Evolutionary conservation across 2,888 invertebrate genomes (phyloP), one percentile per base, ranked within the genome.

Genomic region (Mesoligia furuncula): DNA sequence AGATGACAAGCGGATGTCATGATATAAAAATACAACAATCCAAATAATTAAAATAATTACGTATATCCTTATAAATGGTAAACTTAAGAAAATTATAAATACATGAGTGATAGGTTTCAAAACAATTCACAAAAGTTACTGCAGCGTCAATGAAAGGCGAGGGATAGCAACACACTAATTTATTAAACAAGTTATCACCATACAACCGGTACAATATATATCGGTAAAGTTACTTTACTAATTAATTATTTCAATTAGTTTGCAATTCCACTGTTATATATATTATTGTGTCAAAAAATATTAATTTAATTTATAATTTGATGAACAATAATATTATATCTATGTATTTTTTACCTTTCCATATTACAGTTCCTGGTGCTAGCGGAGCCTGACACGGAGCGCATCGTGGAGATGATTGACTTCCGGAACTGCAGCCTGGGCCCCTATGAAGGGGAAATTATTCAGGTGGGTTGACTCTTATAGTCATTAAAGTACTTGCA

Each of bases 361-460:
- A 11, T n/a, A 20, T 66, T 36, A 8, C 91, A 96, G 96, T 95
- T 90, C 83, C 81, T 96, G 62, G 93, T 96, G 54, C 85, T 96
- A 9, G 93, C 92, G 0, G 95, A 96, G 0, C 90, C 92, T 2
- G 93, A 93, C 24, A 86, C 93, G 3, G 95, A 96, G 78, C 91
- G 92, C 5, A 92, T 96, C 66, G 86, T 94, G 4, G 96, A 96
- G 87, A 95, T 94, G 95, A 93, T 96, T 6, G 95, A 95, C 70
- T 91, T 94, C 31, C 92, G 90, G 9, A 90, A 79, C 54, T 96
- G 96, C 86, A 83, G 89, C 0, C 83, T 96, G 11, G 86, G 88
- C 1, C 91, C 94, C 0, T 93, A 92, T 81, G 83, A 90, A 36
- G 95, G 94, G 42, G 83, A 91, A 24, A 84, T 92, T 17, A 90